These are phyloP conservation scores for Cylloceria caligata DNA, from an alignment of 2,888 invertebrate species.

Conservation along the genomic window DNA sequence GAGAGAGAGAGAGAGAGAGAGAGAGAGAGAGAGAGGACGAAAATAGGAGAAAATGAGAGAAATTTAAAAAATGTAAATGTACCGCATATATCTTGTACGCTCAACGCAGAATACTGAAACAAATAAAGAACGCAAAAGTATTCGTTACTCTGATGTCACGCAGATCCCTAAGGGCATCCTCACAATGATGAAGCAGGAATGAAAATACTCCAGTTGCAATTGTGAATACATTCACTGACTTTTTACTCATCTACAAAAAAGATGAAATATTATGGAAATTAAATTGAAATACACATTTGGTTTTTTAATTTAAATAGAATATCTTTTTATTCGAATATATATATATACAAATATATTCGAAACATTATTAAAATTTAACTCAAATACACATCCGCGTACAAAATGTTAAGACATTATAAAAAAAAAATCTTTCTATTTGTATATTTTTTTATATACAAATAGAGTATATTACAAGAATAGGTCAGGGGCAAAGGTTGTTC, in stretches of 20 bases:
- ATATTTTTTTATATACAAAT: neutral
- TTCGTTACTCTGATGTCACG: conserved; percentile 1
- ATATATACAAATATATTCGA: too few species aligned
- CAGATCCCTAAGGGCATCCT: conserved; percentile 8
- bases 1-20: neutral
- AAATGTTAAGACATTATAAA: neutral
- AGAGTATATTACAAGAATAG: too few species aligned
- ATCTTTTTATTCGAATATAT: too few species aligned
- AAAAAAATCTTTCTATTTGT: neutral
- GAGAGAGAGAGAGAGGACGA: neutral
- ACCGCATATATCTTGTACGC: neutral
- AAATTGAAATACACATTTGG: neutral
- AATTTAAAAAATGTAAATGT: neutral
- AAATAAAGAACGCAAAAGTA: conserved; percentile 7
- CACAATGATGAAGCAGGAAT: neutral
- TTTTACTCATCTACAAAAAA: neutral
- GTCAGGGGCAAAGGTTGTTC: too few species aligned
- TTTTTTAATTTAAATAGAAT: neutral
- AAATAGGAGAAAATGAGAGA: neutral
- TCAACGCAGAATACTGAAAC: neutral
- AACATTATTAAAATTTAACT: neutral
- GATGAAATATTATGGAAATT: neutral
- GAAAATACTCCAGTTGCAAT: neutral
- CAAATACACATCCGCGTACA: neutral
- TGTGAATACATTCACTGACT: neutral